Evolutionary conservation across 2,113 vertebrate species (phyloP).

Genomic region (Lagenorhynchus albirostris): DNA sequence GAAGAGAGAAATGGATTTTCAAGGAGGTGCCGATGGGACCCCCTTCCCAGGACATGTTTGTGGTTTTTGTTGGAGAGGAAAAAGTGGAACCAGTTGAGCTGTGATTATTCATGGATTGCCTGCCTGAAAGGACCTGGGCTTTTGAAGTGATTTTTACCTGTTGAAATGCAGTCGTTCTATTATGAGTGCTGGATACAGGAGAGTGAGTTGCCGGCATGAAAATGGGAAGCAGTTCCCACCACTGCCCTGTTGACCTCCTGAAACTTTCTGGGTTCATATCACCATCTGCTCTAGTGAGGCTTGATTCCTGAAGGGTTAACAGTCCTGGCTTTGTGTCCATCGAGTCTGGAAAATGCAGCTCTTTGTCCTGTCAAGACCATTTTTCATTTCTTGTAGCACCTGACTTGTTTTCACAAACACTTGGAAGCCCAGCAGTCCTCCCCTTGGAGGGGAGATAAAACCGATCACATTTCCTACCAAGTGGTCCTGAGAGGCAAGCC

Average conservation of each 20-base stretch:
- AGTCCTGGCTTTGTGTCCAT: background rate
- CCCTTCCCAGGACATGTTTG: background rate
- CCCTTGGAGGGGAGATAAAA: background rate
- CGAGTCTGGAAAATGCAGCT: background rate
- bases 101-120: background rate
- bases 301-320: background rate
- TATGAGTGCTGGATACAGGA: background rate
- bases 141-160: background rate
- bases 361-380: background rate
- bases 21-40: background rate
- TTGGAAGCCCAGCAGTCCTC: background rate
- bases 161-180: background rate
- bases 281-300: background rate
- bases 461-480: background rate
- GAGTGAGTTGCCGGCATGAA: background rate
- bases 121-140: background rate
- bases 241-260: background rate
- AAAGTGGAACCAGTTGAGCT: background rate
- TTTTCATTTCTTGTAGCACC: background rate
- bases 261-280: background rate
- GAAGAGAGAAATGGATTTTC: background rate
- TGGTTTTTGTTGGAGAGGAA: background rate
- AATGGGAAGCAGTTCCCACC: background rate
- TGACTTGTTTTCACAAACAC: slow-evolving; percentile 24
- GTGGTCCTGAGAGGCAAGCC: background rate